Evolutionary conservation across 2,888 invertebrate genomes (phyloP).

Genomic region (Microplitis manilae): DNA sequence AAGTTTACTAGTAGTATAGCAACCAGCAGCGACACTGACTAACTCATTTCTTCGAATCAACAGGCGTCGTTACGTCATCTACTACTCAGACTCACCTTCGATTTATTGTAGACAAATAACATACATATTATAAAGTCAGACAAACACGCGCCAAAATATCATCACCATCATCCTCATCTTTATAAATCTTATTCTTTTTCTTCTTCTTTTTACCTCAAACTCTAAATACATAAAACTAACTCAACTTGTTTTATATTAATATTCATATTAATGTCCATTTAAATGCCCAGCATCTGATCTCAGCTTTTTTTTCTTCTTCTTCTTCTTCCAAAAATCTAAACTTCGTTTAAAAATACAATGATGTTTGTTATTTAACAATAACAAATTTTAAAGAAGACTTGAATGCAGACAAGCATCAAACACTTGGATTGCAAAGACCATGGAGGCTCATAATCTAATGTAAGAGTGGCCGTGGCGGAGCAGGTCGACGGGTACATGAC

Average conservation of each 20-base stretch:
- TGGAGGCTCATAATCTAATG: slow-evolving; percentile 35
- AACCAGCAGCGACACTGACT: slow-evolving; percentile 17
- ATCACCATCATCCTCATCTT: slow-evolving; percentile 7
- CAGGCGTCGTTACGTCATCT: slow-evolving; percentile 59
- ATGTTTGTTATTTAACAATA: not conserved
- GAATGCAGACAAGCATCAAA: slow-evolving; percentile 20
- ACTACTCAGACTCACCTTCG: slow-evolving; percentile 49
- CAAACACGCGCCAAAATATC: not conserved
- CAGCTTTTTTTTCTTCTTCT: too few species aligned
- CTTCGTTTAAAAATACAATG: not conserved
- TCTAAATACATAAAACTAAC: not conserved
- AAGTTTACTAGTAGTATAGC: slow-evolving; percentile 7
- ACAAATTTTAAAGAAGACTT: not conserved
- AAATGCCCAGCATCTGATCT: too few species aligned
- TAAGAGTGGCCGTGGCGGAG: slow-evolving; percentile 41
- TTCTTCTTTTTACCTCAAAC: not conserved
- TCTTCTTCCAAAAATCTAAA: too few species aligned
- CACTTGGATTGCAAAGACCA: slow-evolving; percentile 39
- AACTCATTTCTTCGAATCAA: slow-evolving; percentile 54
- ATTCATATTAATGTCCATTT: too few species aligned
- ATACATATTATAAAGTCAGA: slow-evolving; percentile 16
- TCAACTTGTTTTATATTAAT: too few species aligned
- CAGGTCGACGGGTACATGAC: slow-evolving; percentile 57
- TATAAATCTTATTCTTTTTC: slow-evolving; percentile 8
- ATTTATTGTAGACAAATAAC: slow-evolving; percentile 49